Evolutionary conservation across 2,888 invertebrate genomes (phyloP).

Genomic region (Nymphalis polychloros): DNA sequence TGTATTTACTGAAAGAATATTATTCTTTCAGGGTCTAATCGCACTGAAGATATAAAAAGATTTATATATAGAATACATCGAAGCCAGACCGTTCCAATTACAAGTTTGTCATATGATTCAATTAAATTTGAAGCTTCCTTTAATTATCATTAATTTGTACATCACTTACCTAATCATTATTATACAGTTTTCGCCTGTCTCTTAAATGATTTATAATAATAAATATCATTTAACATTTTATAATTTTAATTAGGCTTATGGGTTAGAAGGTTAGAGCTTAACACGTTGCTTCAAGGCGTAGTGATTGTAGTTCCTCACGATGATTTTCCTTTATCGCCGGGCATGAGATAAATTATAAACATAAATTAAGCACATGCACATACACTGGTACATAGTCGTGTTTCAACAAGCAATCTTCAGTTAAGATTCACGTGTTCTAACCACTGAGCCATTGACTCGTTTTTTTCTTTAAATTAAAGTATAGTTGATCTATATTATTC

Average conservation of each 20-base stretch:
- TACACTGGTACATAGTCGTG: too few relatives aligned
- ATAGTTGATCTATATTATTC: background rate
- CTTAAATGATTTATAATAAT: background rate
- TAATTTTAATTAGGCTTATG: background rate
- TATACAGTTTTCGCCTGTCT: constrained; percentile 36
- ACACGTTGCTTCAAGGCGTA: too few relatives aligned
- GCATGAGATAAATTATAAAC: too few relatives aligned
- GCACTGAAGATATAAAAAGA: constrained; percentile 25
- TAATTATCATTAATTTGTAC: constrained; percentile 36
- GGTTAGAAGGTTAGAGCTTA: too few relatives aligned
- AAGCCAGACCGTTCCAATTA: constrained; percentile 37
- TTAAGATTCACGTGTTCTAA: too few relatives aligned
- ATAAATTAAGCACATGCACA: too few relatives aligned
- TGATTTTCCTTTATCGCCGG: too few relatives aligned
- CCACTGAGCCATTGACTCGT: too few relatives aligned
- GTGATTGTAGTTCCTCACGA: too few relatives aligned
- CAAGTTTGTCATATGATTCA: constrained; percentile 34
- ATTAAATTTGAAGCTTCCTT: constrained; percentile 37
- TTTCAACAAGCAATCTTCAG: too few relatives aligned
- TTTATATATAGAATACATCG: constrained; percentile 36
- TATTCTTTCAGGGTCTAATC: constrained; percentile 13
- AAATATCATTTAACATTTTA: background rate
- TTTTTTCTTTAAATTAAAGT: too few relatives aligned
- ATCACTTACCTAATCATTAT: constrained; percentile 42
- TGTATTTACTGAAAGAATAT: too few relatives aligned